Percentiles rank a stretch among this genome's conserved stretches.
phyloP scores from a whole-genome alignment of 2,888 invertebrate species.

The Ptilodon capucinus region DNA sequence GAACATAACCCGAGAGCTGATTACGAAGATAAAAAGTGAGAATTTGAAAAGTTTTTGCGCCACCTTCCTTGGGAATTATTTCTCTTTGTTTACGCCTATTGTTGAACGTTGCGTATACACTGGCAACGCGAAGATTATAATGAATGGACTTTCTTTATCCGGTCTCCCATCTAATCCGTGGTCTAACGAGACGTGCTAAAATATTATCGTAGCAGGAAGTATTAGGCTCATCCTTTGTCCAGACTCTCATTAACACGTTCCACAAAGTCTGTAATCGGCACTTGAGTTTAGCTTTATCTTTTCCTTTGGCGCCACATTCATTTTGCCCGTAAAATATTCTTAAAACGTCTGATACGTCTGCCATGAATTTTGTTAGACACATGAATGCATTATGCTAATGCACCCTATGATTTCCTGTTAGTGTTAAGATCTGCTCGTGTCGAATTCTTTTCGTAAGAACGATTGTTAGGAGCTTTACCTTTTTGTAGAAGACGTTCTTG shows the following conservation, averaged over 20 bases:
- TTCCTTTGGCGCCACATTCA: conserved; percentile 44
- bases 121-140: conserved; percentile 31
- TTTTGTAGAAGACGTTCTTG: conserved; percentile 48
- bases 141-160: conserved; percentile 39
- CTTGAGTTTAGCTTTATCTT: conserved; percentile 37
- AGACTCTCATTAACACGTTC: conserved; percentile 42
- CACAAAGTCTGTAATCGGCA: conserved; percentile 24
- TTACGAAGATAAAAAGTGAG: conserved; percentile 47
- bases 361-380: conserved; percentile 60
- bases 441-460: conserved; percentile 54
- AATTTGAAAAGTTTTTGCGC: conserved; percentile 43
- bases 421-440: conserved; percentile 38
- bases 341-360: conserved; percentile 35
- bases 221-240: conserved; percentile 41
- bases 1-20: conserved; percentile 38
- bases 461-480: conserved; percentile 50
- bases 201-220: conserved; percentile 50
- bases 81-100: conserved; percentile 46
- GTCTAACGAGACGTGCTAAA: conserved; percentile 43
- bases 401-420: conserved; percentile 66
- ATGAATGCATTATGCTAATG: conserved; percentile 72
- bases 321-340: conserved; percentile 53
- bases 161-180: conserved; percentile 39
- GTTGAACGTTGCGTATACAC: conserved; percentile 44
- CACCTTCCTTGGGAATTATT: conserved; percentile 43